Percentiles rank a stretch among this genome's conserved stretches.
phyloP scores from a whole-genome alignment of 1,140 invertebrate species.

The Solenopsis fugax region DNA sequence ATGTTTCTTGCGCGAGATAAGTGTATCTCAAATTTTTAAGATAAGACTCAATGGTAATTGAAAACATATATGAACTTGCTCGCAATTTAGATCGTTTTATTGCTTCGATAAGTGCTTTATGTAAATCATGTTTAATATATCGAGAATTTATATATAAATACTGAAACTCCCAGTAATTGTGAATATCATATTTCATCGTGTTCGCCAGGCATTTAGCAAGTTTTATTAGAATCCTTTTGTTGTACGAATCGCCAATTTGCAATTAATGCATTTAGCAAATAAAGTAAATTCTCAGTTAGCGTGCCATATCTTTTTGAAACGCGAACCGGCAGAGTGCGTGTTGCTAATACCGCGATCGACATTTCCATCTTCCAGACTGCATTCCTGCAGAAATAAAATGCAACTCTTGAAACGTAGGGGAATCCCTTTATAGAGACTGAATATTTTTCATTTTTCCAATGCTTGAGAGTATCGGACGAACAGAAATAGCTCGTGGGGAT shows the following conservation, averaged over 20 bases:
- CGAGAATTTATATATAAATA: slow-evolving; percentile 24
- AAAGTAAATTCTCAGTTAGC: slow-evolving; percentile 48
- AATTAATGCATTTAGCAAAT: slow-evolving; percentile 58
- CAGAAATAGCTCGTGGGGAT: background rate
- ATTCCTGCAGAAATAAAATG: slow-evolving; percentile 14
- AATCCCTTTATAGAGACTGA: slow-evolving; percentile 22
- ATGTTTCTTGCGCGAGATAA: background rate
- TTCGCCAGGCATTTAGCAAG: background rate
- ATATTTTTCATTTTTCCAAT: slow-evolving; percentile 23
- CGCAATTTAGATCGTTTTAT: slow-evolving; percentile 15
- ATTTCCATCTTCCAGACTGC: background rate
- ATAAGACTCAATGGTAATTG: background rate
- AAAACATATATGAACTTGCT: slow-evolving; percentile 13
- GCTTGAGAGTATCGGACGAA: background rate
- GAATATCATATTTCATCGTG: background rate
- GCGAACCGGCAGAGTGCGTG: slow-evolving; percentile 4
- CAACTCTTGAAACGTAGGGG: background rate
- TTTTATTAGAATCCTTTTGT: background rate
- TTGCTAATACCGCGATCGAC: background rate
- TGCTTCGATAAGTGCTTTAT: background rate
- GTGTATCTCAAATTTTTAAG: slow-evolving; percentile 15
- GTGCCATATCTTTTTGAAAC: slow-evolving; percentile 66
- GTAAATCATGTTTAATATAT: slow-evolving; percentile 35
- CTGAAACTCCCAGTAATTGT: slow-evolving; percentile 19
- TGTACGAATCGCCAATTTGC: slow-evolving; percentile 46